phyloP scores from a whole-genome alignment of 2,888 invertebrate species.

The Bellardia pandia region DNA sequence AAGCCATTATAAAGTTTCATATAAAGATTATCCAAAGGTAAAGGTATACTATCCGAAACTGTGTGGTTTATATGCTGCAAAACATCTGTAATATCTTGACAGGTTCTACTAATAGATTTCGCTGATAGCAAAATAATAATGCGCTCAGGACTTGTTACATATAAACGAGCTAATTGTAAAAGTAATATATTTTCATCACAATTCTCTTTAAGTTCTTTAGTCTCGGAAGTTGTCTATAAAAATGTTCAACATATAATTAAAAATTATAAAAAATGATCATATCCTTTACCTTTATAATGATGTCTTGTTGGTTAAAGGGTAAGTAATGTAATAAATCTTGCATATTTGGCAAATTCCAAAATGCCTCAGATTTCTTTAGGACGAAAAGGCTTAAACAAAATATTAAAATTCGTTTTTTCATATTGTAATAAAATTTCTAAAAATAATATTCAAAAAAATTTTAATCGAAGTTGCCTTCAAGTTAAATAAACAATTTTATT shows the following conservation, averaged over 20 bases:
- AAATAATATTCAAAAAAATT: no score
- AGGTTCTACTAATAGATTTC: constrained; percentile 81
- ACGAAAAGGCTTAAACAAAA: background rate
- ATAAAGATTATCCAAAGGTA: constrained; percentile 84
- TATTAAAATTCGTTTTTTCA: constrained; percentile 18
- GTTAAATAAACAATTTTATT: no score
- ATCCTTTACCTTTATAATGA: constrained; percentile 31
- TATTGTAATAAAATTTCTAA: constrained; percentile 8
- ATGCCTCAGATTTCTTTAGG: background rate
- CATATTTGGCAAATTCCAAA: constrained; percentile 14
- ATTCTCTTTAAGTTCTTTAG: constrained; percentile 52
- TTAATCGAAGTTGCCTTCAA: no score
- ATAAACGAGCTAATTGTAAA: constrained; percentile 85
- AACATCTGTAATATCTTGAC: constrained; percentile 77
- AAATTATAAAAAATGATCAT: background rate
- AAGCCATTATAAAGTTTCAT: constrained; percentile 84
- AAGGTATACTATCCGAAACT: constrained; percentile 82
- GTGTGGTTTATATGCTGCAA: constrained; percentile 83
- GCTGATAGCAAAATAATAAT: constrained; percentile 84
- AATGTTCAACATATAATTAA: background rate
- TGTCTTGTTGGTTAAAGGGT: background rate
- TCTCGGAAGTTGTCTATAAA: background rate
- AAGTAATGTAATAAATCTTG: constrained; percentile 25
- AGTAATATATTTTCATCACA: constrained; percentile 84
- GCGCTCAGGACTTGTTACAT: constrained; percentile 85